A percentile compares a stretch with the other conserved stretches of the same genome.
Conservation (phyloP, 2,888 invertebrate genomes). For the Acronicta leporina region DNA sequence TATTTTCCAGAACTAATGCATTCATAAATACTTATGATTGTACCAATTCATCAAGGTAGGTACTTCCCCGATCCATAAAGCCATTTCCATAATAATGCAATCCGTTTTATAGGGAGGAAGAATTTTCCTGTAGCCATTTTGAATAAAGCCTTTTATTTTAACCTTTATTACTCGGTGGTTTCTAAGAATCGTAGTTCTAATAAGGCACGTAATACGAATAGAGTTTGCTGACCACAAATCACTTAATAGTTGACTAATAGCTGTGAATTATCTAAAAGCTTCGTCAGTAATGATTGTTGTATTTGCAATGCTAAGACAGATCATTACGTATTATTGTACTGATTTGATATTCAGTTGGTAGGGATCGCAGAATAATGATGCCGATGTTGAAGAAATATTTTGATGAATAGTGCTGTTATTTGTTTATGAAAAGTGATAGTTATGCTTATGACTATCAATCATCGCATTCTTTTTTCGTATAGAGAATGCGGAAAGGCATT, state of each 20-base stretch:
- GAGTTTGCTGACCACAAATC: constrained; percentile 36
- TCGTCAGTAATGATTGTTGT: constrained; percentile 31
- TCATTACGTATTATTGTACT: constrained; percentile 53
- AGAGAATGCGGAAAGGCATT: too few species aligned
- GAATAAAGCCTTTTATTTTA: constrained; percentile 11
- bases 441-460: too few species aligned
- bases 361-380: neutral
- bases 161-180: constrained; percentile 11
- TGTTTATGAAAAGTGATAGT: too few species aligned
- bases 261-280: constrained; percentile 46
- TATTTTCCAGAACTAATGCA: constrained; percentile 1
- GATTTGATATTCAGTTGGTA: constrained; percentile 56
- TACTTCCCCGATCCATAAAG: constrained; percentile 17
- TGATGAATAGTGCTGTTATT: neutral
- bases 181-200: constrained; percentile 34
- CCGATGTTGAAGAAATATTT: neutral
- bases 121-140: constrained; percentile 18
- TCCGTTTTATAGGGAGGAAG: constrained; percentile 1
- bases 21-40: constrained; percentile 9
- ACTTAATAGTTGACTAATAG: constrained; percentile 58
- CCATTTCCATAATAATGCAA: constrained; percentile 10
- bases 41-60: constrained; percentile 13
- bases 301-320: constrained; percentile 66
- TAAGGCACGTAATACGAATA: constrained; percentile 25
- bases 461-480: too few species aligned